Evolutionary conservation across 2,113 vertebrate species (phyloP), one percentile per base, ranked within the genome.

Genomic region (Tragelaphus strepsiceros): DNA sequence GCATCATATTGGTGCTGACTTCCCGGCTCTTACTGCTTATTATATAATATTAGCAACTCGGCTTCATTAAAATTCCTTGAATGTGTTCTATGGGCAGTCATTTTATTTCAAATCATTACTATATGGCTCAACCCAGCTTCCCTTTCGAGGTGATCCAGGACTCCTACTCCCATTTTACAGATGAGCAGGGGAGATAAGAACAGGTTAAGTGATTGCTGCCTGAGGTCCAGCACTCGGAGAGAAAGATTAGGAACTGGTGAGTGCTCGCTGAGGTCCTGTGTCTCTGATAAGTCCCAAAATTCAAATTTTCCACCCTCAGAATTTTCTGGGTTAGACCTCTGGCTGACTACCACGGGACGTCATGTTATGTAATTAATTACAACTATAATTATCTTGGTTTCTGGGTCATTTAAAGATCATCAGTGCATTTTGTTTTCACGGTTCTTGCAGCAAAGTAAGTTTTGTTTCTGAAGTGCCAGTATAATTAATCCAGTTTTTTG

Each of bases 331-430:
- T 98, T 97, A 97, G 98, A 96, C 97, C 93, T 98, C 92, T 80
- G 54, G 92, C 96, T 94, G 94, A 71, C 97, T 96, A 94, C 90
- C 92, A 64, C 88, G 92, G 94, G 97, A 98, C 43, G 26, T 88
- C 62, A 67, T 94, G 95, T 97, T 98, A 97, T 97, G 97, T 98
- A 98, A 98, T 98, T 98, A 98, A 98, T 98, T 98, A 98, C 97
- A 98, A 98, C 96, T 97, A 98, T 98, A 98, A 97, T 97, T 98
- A 97, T 98, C 97, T 98, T 98, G 96, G 97, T 97, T 98, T 98
- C 97, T 98, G 96, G 96, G 98, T 98, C 97, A 97, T 97, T 98
- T 96, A 98, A 97, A 98, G 97, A 98, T 98, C 97, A 96, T 97
- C 96, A 80, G 95, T 97, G 98, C 97, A 88, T 98, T 99, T 98